Percentiles rank a stretch among this genome's conserved stretches.
Conservation (phyloP, 2,113 vertebrate genomes). For the Bubalus kerabau region DNA sequence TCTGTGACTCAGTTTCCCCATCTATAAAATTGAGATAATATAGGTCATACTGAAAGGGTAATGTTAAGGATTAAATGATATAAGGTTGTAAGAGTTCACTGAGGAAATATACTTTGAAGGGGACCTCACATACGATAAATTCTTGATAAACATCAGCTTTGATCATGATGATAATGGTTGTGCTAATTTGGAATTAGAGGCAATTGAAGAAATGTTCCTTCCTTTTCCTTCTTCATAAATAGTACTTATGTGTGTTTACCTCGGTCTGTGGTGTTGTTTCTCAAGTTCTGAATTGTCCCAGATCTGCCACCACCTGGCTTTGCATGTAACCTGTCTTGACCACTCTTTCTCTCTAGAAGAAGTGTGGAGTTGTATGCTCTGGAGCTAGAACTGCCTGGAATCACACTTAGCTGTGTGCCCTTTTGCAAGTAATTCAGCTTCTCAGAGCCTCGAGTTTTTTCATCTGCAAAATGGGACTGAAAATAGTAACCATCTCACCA, state of each 20-base stretch:
- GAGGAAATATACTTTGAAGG: not conserved
- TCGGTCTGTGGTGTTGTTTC: not conserved
- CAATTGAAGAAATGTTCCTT: not conserved
- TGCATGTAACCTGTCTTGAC: not conserved
- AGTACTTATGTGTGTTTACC: no score
- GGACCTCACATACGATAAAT: not conserved
- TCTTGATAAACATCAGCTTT: not conserved
- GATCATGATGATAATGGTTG: not conserved
- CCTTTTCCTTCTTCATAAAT: not conserved
- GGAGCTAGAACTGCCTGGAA: not conserved
- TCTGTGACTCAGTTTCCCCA: not conserved
- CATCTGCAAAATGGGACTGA: not conserved
- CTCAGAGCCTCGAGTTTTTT: not conserved
- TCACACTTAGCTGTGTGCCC: not conserved
- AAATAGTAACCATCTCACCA: not conserved
- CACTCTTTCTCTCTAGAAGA: not conserved
- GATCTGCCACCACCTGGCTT: not conserved
- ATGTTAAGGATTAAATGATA: not conserved
- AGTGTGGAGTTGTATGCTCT: not conserved
- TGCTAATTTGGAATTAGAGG: not conserved
- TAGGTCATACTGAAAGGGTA: not conserved
- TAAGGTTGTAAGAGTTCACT: not conserved
- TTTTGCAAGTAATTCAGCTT: not conserved
- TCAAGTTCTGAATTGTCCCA: not conserved
- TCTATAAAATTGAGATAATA: not conserved